Percentiles rank a stretch among this genome's conserved stretches.
Conservation (phyloP, 2,888 invertebrate species). For the Deilephila elpenor region DNA sequence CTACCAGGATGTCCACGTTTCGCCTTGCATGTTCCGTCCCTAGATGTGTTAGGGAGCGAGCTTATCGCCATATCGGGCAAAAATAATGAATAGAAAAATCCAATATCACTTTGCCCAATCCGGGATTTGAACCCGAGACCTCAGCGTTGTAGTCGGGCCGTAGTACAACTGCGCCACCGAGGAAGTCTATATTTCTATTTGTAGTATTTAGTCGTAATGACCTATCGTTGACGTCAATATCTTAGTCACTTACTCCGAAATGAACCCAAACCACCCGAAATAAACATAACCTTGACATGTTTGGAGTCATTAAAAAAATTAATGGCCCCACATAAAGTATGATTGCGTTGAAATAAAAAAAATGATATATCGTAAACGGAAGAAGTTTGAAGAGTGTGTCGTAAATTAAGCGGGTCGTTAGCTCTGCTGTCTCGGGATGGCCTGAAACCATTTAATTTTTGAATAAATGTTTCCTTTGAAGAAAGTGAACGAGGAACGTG, state of each 20-base stretch:
- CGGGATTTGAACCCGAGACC: too few species aligned
- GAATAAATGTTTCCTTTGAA: slow-evolving; percentile 38
- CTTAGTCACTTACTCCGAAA: background rate
- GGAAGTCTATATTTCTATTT: too few species aligned
- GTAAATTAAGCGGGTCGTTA: slow-evolving; percentile 53
- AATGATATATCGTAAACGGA: slow-evolving; percentile 41
- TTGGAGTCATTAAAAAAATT: slow-evolving; percentile 42
- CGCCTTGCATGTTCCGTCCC: too few species aligned
- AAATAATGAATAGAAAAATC: too few species aligned
- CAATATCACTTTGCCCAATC: too few species aligned
- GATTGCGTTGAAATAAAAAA: slow-evolving; percentile 36
- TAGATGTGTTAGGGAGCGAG: too few species aligned
- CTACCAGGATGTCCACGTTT: too few species aligned
- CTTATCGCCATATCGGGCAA: too few species aligned
- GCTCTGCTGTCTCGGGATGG: slow-evolving; percentile 36
- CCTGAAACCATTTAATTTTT: slow-evolving; percentile 54
- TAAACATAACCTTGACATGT: slow-evolving; percentile 41
- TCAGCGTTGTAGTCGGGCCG: too few species aligned
- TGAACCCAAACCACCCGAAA: background rate
- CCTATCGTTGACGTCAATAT: slow-evolving; percentile 9
- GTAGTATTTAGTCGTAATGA: too few species aligned
- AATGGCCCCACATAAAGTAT: slow-evolving; percentile 47
- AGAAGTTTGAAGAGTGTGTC: slow-evolving; percentile 50
- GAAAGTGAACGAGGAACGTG: background rate
- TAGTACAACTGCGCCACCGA: too few species aligned